phyloP scores from a whole-genome alignment of 2,797 vertebrate species.

The Pangasius larnaudii region DNA sequence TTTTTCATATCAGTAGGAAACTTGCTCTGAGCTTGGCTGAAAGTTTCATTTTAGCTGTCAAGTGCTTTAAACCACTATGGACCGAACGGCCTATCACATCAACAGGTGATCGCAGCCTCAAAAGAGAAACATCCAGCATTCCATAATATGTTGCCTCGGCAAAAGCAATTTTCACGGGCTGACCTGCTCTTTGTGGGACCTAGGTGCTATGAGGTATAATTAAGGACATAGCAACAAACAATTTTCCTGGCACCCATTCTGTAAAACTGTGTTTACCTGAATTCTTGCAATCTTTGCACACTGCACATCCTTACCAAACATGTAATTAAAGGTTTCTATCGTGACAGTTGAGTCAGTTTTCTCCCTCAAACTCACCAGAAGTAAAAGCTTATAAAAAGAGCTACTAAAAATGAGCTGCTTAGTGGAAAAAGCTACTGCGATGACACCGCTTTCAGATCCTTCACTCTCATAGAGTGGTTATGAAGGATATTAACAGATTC shows the following conservation, averaged over 20 bases:
- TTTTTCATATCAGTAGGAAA: conserved; percentile 41
- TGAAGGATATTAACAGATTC: not conserved
- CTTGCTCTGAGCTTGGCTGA: conserved; percentile 46
- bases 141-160: conserved; percentile 5
- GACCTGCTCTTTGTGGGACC: conserved; percentile 45
- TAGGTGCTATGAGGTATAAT: conserved; percentile 42
- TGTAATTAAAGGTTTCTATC: conserved; percentile 51
- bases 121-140: not conserved
- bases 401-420: conserved; percentile 18
- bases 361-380: conserved; percentile 15
- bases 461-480: not conserved
- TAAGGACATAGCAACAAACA: conserved; percentile 40
- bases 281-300: conserved; percentile 54
- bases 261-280: conserved; percentile 49
- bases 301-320: conserved; percentile 39
- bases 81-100: conserved; percentile 30
- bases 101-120: conserved; percentile 25
- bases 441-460: conserved; percentile 9
- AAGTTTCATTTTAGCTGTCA: conserved; percentile 49
- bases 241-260: conserved; percentile 28
- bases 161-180: conserved; percentile 9
- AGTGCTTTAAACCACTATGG: not conserved
- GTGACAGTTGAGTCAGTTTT: conserved; percentile 9
- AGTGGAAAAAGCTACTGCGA: not conserved
- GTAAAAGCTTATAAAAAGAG: conserved; percentile 8